phyloP scores from a whole-genome alignment of 2,797 vertebrate genomes.

The Catamblyrhynchus diadema region DNA sequence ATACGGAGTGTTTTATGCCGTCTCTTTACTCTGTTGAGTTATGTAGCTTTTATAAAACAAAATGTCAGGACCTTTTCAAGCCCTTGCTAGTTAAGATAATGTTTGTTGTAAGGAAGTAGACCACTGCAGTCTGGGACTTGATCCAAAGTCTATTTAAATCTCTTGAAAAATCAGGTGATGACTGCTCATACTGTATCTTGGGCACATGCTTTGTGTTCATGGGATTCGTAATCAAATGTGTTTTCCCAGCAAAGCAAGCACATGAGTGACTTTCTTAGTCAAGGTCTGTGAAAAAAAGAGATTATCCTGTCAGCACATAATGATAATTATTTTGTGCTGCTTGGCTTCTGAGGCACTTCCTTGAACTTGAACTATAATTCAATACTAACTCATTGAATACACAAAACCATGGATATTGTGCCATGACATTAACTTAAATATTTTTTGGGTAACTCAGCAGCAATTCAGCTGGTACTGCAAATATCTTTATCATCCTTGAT shows the following conservation, averaged over 20 bases:
- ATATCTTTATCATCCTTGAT: background rate
- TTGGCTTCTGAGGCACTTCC: background rate
- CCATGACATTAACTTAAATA: background rate
- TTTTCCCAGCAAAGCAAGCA: background rate
- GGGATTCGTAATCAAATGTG: background rate
- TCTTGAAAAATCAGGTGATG: background rate
- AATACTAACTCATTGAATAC: background rate
- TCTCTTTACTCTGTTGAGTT: background rate
- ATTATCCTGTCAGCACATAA: background rate
- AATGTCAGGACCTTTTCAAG: background rate
- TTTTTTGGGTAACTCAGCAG: background rate
- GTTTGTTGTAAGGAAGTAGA: background rate
- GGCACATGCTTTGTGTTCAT: background rate
- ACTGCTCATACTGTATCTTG: background rate
- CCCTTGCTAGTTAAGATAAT: background rate
- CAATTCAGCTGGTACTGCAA: background rate
- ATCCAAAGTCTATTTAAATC: background rate
- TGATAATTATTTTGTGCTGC: background rate
- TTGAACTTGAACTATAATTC: background rate
- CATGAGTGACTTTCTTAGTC: background rate
- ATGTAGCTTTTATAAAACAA: background rate
- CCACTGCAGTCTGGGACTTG: background rate
- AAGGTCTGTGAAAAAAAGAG: background rate
- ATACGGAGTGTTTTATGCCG: background rate
- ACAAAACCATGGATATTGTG: background rate